Base-by-base conservation (phyloP, 2,113 vertebrate genomes). In the Apeltes quadracus region DNA sequence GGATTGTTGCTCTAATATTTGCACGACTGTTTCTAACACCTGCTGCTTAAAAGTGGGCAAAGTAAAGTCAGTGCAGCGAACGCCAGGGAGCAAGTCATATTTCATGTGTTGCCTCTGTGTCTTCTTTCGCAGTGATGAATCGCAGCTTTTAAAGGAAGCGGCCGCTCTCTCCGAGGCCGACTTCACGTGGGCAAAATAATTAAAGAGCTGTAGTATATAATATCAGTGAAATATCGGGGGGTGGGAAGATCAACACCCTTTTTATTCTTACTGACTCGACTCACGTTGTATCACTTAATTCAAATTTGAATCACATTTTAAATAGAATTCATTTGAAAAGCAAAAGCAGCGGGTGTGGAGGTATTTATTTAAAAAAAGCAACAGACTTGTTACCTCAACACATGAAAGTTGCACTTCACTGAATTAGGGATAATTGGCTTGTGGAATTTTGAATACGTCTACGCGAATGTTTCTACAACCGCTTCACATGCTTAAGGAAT, bases 81-180 rank as follows among this genome's bases (percentile, higher is more conserved):
- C 0, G 29, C 20, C 5, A 15, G 25, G 1, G 25, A 57, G 54
- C 7, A 53, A 70, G 72, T 69, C 39, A 55, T 78, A 63, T 79
- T 71, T 87, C 57, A 75, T 64, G 57, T n/a, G 23, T 39, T 27
- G 64, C 39, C 6, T 64, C 18, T 23, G 23, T 62, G 56, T 69
- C 41, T 80, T 81, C 61, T 78, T 61, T 5, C 27, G 13, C 61
- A 25, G 2, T 80, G 79, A 84, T 75, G 72, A 41, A 89, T 87
- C 51, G 8, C 57, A 15, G 64, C 75, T 78, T 89, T 85, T 79
- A 81, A 39, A 76, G 41, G 36, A 51, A 68, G 51, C 66, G 13
- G 72, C 44, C 41, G n/a, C n/a, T 81, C 46, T 76, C 76, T 75
- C 34, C 13, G 23, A 79, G 64, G 58, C 75, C 70, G 57, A 71